These are phyloP conservation scores for Vidua macroura DNA, from an alignment of 2,113 vertebrate species.

Conservation along the genomic window DNA sequence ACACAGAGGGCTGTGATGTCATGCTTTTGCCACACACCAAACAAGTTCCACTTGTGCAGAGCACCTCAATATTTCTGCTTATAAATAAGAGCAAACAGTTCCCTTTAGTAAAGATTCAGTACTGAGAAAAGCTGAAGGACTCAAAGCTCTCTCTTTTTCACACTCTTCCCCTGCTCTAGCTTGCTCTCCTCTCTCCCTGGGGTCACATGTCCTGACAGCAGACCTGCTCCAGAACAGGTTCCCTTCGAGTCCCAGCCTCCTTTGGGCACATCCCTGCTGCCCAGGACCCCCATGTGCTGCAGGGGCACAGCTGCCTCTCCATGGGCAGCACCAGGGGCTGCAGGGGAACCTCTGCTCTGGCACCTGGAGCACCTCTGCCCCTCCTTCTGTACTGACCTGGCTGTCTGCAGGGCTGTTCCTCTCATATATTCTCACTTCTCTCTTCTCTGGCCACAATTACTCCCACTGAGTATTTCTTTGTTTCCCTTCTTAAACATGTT, in stretches of 20 bases:
- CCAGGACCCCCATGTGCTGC: background rate
- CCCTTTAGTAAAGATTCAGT: background rate
- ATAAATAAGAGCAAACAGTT: background rate
- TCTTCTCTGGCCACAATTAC: too few relatives aligned
- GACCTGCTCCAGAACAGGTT: rapidly evolving
- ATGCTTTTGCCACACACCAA: background rate
- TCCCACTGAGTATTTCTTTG: too few relatives aligned
- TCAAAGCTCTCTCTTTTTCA: background rate
- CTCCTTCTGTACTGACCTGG: background rate
- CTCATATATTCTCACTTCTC: background rate
- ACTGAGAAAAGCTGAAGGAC: background rate
- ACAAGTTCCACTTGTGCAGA: background rate
- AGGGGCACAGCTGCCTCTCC: background rate
- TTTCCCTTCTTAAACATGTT: too few relatives aligned
- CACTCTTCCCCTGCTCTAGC: background rate
- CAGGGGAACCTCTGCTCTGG: background rate
- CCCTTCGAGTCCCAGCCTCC: rapidly evolving
- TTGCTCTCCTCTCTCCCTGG: background rate
- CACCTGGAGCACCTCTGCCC: background rate
- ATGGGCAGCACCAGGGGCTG: background rate
- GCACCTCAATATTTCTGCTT: background rate
- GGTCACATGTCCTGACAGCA: background rate
- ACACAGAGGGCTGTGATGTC: background rate
- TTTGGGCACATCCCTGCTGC: background rate
- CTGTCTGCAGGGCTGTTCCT: background rate